Conservation (phyloP, 2,113 vertebrate species). For the Megaptera novaeangliae region DNA sequence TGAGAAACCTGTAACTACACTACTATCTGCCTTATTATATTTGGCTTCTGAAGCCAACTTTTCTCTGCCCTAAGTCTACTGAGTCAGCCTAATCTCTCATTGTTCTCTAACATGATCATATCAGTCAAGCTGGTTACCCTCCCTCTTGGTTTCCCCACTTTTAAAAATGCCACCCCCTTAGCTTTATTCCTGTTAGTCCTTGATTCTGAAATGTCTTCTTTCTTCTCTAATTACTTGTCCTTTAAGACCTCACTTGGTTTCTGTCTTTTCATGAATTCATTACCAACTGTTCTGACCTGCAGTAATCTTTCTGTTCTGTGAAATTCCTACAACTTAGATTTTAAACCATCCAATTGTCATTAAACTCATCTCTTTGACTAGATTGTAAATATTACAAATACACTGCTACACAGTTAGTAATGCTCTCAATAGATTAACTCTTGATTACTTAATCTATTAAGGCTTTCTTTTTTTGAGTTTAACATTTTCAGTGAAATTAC, state of each 20-base stretch:
- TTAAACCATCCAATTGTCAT: not conserved
- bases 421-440: not conserved
- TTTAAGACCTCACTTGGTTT: not conserved
- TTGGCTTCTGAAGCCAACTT: not conserved
- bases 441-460: not conserved
- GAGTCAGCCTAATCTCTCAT: not conserved
- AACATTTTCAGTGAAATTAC: not conserved
- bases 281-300: not conserved
- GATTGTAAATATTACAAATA: not conserved
- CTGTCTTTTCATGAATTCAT: not conserved
- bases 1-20: not conserved
- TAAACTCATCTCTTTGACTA: not conserved
- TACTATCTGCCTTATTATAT: not conserved
- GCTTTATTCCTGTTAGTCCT: not conserved
- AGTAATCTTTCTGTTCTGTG: not conserved
- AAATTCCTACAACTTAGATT: not conserved
- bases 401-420: not conserved
- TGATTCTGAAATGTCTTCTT: not conserved
- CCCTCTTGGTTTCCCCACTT: not conserved
- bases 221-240: not conserved
- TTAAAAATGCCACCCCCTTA: not conserved
- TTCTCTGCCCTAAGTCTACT: not conserved
- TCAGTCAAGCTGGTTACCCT: not conserved
- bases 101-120: not conserved
- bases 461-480: not conserved